Percentiles rank a stretch among this genome's conserved stretches.
Conservation (phyloP, 2,797 vertebrate genomes). For the Typhlichthys subterraneus region DNA sequence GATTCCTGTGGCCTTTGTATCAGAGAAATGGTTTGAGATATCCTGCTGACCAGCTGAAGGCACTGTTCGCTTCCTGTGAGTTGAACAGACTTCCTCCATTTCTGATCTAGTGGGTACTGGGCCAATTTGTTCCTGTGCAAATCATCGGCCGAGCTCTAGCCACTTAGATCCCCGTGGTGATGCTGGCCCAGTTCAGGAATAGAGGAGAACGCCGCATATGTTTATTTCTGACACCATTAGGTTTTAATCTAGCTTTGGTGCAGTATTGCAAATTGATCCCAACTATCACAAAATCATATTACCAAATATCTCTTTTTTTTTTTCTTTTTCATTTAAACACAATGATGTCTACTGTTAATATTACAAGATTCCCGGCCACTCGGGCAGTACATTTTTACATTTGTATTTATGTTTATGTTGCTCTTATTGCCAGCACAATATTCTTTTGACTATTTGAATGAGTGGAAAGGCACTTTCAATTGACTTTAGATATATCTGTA, state of each 20-base stretch:
- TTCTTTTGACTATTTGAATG: constrained; percentile 25
- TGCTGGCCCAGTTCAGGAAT: constrained; percentile 66
- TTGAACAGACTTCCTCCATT: constrained; percentile 84
- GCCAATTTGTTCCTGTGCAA: constrained; percentile 26
- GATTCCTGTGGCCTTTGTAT: constrained; percentile 99
- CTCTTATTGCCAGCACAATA: constrained; percentile 17
- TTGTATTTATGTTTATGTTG: constrained; percentile 31
- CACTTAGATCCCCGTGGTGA: constrained; percentile 39
- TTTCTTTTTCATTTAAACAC: constrained; percentile 18
- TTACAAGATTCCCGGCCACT: constrained; percentile 11
- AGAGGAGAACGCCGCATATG: constrained; percentile 61
- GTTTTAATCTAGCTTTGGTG: constrained; percentile 14
- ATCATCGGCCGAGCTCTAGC: constrained; percentile 33
- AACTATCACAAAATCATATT: constrained; percentile 10
- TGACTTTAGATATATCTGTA: constrained; percentile 42
- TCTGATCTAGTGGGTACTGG: constrained; percentile 87
- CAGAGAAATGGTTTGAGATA: constrained; percentile 99
- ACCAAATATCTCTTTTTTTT: constrained; percentile 25
- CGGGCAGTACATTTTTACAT: constrained; percentile 7
- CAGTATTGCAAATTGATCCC: constrained; percentile 11
- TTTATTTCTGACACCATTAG: constrained; percentile 51
- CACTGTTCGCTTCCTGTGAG: constrained; percentile 85
- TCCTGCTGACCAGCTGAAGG: constrained; percentile 95
- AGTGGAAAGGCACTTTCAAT: constrained; percentile 32
- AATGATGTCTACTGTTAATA: constrained; percentile 14